Evolutionary conservation across 1,140 invertebrate species (phyloP).

Genomic region (Zaprionus camerounensis): DNA sequence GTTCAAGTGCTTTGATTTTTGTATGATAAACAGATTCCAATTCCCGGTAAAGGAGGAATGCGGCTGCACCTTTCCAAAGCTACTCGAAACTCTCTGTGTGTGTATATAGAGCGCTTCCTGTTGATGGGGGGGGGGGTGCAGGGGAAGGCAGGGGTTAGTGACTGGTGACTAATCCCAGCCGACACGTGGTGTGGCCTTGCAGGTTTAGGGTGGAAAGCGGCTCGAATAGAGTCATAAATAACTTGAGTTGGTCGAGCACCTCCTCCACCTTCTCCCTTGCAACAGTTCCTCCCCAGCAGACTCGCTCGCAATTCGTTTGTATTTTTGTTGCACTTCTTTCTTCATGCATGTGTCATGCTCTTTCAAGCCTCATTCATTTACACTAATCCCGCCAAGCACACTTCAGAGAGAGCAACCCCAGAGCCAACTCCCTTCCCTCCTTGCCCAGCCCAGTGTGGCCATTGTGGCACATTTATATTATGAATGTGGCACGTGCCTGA

Average conservation of each 20-base stretch:
- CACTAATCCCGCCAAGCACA: conserved; percentile 35
- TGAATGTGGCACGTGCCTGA: conserved; percentile 45
- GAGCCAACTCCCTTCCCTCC: conserved; percentile 9
- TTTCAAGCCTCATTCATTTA: conserved; percentile 37
- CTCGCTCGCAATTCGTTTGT: conserved; percentile 27
- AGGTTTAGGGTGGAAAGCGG: neutral
- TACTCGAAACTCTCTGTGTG: neutral
- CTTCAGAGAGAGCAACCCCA: conserved; percentile 22
- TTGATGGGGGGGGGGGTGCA: neutral
- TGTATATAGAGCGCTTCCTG: conserved; percentile 1
- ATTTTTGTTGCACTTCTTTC: conserved; percentile 40
- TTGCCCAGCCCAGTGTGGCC: neutral
- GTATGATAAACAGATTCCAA: neutral
- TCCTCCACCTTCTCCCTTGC: conserved; percentile 17
- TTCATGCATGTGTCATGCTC: conserved; percentile 40
- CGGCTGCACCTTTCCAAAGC: conserved; percentile 3
- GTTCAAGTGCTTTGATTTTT: conserved; percentile 58
- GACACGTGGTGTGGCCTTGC: conserved; percentile 28
- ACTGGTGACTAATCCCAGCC: conserved; percentile 62
- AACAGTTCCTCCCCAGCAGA: conserved; percentile 42
- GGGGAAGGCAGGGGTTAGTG: neutral
- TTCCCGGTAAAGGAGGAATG: neutral
- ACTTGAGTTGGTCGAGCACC: conserved; percentile 14
- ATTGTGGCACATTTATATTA: conserved; percentile 32
- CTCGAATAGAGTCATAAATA: conserved; percentile 70